Conservation (phyloP, 1,140 invertebrate genomes). For the Dinoponera quadriceps region DNA sequence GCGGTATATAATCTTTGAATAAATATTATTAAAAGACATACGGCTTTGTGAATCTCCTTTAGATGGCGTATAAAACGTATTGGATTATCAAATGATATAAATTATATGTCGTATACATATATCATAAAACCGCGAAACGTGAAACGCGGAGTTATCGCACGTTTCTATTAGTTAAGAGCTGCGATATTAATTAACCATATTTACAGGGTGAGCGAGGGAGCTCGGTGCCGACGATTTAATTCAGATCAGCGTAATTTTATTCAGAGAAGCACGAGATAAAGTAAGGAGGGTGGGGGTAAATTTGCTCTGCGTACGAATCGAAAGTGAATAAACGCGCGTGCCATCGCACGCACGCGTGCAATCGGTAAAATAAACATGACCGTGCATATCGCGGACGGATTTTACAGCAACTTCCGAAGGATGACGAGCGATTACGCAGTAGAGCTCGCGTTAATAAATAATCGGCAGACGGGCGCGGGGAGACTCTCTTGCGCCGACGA, state of each 20-base stretch:
- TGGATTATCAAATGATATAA: too few relatives aligned
- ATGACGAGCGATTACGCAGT: constrained; percentile 15
- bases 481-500: constrained; percentile 19
- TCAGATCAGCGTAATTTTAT: constrained; percentile 7
- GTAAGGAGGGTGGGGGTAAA: neutral
- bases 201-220: neutral
- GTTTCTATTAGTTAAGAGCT: constrained; percentile 12
- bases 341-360: neutral
- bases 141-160: neutral
- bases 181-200: constrained; percentile 36
- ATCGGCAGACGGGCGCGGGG: neutral
- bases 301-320: neutral
- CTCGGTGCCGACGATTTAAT: neutral
- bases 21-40: too few relatives aligned
- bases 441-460: constrained; percentile 36
- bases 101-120: too few relatives aligned
- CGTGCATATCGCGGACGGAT: neutral
- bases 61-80: too few relatives aligned
- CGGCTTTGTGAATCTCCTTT: too few relatives aligned
- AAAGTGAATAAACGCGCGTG: constrained; percentile 2
- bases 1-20: too few relatives aligned
- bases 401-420: neutral
- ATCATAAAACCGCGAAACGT: too few relatives aligned
- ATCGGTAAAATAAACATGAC: constrained; percentile 9
- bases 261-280: constrained; percentile 11